These are phyloP conservation scores for Amazona vittata DNA, from an alignment of 2,113 vertebrate genomes.

Conservation along the genomic window DNA sequence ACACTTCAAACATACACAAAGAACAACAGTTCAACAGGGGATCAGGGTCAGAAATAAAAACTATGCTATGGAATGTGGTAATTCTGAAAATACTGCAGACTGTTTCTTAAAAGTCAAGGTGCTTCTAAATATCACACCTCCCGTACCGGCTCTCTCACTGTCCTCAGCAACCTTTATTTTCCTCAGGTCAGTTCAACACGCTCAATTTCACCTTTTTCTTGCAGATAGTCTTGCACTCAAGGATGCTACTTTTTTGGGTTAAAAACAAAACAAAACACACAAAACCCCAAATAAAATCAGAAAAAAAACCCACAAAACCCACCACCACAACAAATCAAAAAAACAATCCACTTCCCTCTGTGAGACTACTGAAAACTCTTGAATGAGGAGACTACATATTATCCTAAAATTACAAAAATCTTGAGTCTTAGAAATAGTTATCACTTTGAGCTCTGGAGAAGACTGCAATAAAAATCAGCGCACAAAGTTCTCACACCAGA, in stretches of 20 bases:
- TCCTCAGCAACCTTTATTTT: not conserved
- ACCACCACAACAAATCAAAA: not conserved
- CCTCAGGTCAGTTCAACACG: not conserved
- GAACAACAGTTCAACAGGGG: not conserved
- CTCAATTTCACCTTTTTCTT: not conserved
- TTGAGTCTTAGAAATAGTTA: not conserved
- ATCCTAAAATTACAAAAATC: not conserved
- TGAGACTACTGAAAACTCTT: not conserved
- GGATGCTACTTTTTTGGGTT: not conserved
- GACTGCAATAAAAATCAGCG: not conserved
- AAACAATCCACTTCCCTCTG: not conserved
- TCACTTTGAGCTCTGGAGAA: not conserved
- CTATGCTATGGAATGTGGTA: accelerated
- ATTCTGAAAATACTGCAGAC: not conserved
- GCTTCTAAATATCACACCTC: not conserved
- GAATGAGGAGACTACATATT: not conserved
- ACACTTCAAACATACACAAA: not conserved
- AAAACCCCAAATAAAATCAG: not conserved
- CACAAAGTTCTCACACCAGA: not conserved
- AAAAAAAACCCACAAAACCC: not conserved
- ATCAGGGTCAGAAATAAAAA: not conserved
- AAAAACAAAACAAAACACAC: not conserved
- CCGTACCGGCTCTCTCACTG: not conserved
- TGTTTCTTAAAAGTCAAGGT: not conserved
- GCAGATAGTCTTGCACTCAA: not conserved